Base-by-base conservation (phyloP, 2,113 vertebrate species). In the Sylvilagus bachmani region DNA sequence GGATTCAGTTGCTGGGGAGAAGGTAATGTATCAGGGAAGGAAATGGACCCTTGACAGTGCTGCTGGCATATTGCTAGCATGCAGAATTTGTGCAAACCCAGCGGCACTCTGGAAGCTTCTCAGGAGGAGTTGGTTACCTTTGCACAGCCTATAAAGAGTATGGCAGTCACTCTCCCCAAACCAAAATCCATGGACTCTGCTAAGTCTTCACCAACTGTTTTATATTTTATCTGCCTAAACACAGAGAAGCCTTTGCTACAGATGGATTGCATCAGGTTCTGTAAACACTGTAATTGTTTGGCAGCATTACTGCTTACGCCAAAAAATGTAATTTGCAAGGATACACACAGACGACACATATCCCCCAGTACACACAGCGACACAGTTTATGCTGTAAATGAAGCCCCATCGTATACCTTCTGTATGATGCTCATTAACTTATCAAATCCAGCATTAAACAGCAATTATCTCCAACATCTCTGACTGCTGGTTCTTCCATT, bases 281-380 rank as follows among this genome's bases (percentile, higher is more conserved):
- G 90, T 98, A 98, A 98, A 98, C 98, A 98, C 90, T 0, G 11
- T 98, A 98, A 98, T 98, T 98, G 98, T 97, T 98, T 98, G 98
- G 98, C 98, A 98, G 96, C 82, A 71, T 94, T 1, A 51, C 13
- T 96, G 98, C 98, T 98, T 98, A 98, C 80, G 71, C 87, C 86
- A 92, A 97, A 96, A 97, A 97, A 97, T 92, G 94, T 96, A 96
- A 93, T 98, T 98, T 98, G 94, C 91, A 96, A 95, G 91, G 94
- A 96, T 97, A 95, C 5, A 36, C 96, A 38, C 96, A 97, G 98
- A 97, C 51, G 95, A 95, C 97, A 97, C 89, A 81, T 90, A 0
- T 89, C 74, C 0, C 96, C 90, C 83, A 90, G 84, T 88, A 62
- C 0, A 10, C 25, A 10, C 82, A 94, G 86, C 51, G 80, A 97